Conservation (phyloP, 2,113 vertebrate species). For the Coregonus clupeaformis region DNA sequence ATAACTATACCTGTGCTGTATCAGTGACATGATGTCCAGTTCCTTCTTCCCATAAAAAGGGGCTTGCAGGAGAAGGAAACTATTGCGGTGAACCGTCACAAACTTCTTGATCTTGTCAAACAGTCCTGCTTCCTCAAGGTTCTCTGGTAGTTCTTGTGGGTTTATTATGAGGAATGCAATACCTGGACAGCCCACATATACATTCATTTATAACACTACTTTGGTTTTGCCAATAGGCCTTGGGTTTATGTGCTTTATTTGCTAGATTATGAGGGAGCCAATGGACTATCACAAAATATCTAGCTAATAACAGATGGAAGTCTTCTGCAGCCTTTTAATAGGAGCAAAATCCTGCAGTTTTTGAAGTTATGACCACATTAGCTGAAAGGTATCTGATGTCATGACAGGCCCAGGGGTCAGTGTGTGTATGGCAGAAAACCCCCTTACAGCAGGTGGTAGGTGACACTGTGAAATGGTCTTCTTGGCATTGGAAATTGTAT, state of each 20-base stretch:
- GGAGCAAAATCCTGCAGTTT: neutral
- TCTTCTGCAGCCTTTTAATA: too few relatives aligned
- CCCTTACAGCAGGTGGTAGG: neutral
- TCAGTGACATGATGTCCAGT: slow-evolving; percentile 74
- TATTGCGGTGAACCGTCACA: slow-evolving; percentile 84
- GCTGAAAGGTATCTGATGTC: neutral
- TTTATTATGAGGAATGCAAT: slow-evolving; percentile 86
- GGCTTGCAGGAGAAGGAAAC: slow-evolving; percentile 84
- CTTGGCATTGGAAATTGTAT: neutral
- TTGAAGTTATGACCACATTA: neutral
- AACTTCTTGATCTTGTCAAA: slow-evolving; percentile 78
- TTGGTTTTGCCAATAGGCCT: neutral
- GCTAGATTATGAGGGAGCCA: too few relatives aligned
- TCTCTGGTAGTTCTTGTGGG: slow-evolving; percentile 67
- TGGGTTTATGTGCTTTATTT: too few relatives aligned
- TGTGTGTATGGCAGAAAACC: neutral
- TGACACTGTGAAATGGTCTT: neutral
- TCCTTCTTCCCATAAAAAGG: slow-evolving; percentile 80
- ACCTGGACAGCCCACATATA: slow-evolving; percentile 71
- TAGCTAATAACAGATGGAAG: too few relatives aligned
- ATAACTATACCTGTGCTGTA: slow-evolving; percentile 82
- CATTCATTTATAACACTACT: neutral
- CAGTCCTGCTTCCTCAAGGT: slow-evolving; percentile 64
- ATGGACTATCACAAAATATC: too few relatives aligned
- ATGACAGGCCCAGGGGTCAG: neutral